Base-by-base conservation (phyloP, 2,797 vertebrate species). In the Hydrophis major region DNA sequence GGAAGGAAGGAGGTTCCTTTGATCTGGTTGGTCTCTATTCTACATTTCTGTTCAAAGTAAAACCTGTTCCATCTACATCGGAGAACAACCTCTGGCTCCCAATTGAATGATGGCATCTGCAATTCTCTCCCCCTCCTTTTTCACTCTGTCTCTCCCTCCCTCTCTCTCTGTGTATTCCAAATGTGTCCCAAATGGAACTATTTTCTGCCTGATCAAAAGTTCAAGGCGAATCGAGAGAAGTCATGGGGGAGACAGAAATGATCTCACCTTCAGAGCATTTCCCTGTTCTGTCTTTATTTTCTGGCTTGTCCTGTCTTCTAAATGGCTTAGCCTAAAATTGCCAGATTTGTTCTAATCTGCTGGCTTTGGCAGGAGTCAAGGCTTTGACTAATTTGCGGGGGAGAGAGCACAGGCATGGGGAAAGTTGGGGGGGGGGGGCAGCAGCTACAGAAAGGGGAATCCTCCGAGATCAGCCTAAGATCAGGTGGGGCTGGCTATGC, bases 171-270 rank as follows among this genome's bases (percentile, higher is more conserved):
- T 53, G 1, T 11, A 12, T 55, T 18, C 74, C 42, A 53, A 89
- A 53, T 89, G 92, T 94, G 90, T 89, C 91, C 91, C 83, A 91
- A 92, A 61, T 56, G 89, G 90, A 94, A 66, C 66, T 92, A 89
- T 0, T 86, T 86, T 63, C 0, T 57, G 88, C 55, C 66, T 93
- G 3, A 0, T 93, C 89, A 66, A 90, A 89, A 89, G 63, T 83
- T 91, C 89, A 0, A 94, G 94, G 87, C 93, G 47, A 88, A 91
- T 93, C 53, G 87, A 83, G 90, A 37, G 37, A 90, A 93, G 0
- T 4, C 50, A 50, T 59, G 63, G 53, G 86, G 86, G 59, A 94
- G 86, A 61, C 91, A 50, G 47, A 88, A 93, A 89, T 60, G 27
- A 59, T 83, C 88, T 74, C 91, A 92, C 90, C 55, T 90, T 89